A percentile compares a stretch with the other conserved stretches of the same genome.
phyloP scores from a whole-genome alignment of 2,888 invertebrate species.

The Galerucella pusilla region DNA sequence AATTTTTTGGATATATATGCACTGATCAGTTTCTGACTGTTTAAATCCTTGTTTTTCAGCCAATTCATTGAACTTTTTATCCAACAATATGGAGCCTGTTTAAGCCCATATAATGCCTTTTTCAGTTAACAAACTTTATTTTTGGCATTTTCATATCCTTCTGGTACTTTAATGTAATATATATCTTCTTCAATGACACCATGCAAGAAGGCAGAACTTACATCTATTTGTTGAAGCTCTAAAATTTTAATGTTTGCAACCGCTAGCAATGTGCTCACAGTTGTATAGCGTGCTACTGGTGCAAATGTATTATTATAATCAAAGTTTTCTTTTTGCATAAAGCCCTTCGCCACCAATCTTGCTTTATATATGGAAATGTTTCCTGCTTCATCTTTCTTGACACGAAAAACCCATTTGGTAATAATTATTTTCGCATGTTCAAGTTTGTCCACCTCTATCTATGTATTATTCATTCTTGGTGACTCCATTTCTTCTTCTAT shows the following conservation, averaged over 20 bases:
- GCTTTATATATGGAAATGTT: too few species aligned
- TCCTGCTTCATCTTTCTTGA: too few species aligned
- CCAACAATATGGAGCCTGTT: slow-evolving; percentile 53
- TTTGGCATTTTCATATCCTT: slow-evolving; percentile 37
- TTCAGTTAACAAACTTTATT: slow-evolving; percentile 44
- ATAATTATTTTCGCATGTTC: too few species aligned
- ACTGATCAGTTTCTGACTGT: slow-evolving; percentile 46
- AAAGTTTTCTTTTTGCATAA: slow-evolving; percentile 33
- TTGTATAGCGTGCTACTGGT: slow-evolving; percentile 37
- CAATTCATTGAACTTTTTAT: slow-evolving; percentile 46
- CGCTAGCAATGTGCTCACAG: slow-evolving; percentile 34
- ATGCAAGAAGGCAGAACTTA: slow-evolving; percentile 55
- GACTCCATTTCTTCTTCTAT: too few species aligned
- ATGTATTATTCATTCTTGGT: too few species aligned
- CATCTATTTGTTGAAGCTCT: slow-evolving; percentile 41
- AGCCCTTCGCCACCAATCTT: slow-evolving; percentile 39
- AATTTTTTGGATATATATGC: slow-evolving; percentile 42
- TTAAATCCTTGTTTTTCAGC: slow-evolving; percentile 43
- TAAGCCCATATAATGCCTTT: slow-evolving; percentile 53
- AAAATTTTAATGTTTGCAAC: neutral
- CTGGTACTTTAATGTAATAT: slow-evolving; percentile 50
- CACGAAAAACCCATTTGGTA: too few species aligned
- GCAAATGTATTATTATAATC: slow-evolving; percentile 40
- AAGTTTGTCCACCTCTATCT: too few species aligned
- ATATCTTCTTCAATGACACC: slow-evolving; percentile 39